These are phyloP conservation scores for Acrossocheilus wenchowensis DNA, from an alignment of 2,797 vertebrate genomes.

Conservation along the genomic window DNA sequence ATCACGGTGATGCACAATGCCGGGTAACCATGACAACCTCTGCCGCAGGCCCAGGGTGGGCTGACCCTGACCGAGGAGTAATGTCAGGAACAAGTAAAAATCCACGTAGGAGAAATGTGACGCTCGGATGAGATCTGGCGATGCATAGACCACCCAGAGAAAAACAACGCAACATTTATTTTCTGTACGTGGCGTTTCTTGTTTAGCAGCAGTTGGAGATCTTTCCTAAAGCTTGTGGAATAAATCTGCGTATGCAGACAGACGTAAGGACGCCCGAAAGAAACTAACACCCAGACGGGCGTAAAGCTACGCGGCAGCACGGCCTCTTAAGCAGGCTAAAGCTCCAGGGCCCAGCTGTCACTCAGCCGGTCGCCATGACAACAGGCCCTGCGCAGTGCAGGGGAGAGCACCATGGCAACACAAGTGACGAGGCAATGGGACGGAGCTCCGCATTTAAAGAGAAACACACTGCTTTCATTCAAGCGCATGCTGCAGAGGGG, in stretches of 20 bases:
- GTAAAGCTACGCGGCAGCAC: slow-evolving; percentile 37
- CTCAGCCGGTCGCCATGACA: slow-evolving; percentile 76
- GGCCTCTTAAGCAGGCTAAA: slow-evolving; percentile 71
- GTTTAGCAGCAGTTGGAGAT: slow-evolving; percentile 63
- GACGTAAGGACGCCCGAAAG: neutral
- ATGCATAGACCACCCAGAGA: neutral
- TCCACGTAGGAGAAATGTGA: neutral
- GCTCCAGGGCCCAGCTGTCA: slow-evolving; percentile 76
- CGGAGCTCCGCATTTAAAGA: slow-evolving; percentile 20
- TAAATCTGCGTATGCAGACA: slow-evolving; percentile 60
- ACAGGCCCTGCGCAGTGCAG: slow-evolving; percentile 76
- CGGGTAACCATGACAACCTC: slow-evolving; percentile 51
- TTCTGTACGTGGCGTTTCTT: neutral
- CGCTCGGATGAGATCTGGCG: neutral
- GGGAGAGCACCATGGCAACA: slow-evolving; percentile 77
- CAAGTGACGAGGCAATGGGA: slow-evolving; percentile 70
- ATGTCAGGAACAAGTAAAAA: slow-evolving; percentile 21
- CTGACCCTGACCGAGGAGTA: slow-evolving; percentile 48
- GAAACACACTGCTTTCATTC: slow-evolving; percentile 10
- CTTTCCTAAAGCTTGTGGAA: slow-evolving; percentile 64
- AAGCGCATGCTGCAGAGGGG: slow-evolving; percentile 33
- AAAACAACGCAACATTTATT: neutral
- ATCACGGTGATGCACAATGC: slow-evolving; percentile 38
- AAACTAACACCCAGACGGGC: slow-evolving; percentile 14
- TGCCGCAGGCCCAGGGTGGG: slow-evolving; percentile 44